Base-by-base conservation (phyloP, 2,888 invertebrate genomes). In the Anorthoa munda region DNA sequence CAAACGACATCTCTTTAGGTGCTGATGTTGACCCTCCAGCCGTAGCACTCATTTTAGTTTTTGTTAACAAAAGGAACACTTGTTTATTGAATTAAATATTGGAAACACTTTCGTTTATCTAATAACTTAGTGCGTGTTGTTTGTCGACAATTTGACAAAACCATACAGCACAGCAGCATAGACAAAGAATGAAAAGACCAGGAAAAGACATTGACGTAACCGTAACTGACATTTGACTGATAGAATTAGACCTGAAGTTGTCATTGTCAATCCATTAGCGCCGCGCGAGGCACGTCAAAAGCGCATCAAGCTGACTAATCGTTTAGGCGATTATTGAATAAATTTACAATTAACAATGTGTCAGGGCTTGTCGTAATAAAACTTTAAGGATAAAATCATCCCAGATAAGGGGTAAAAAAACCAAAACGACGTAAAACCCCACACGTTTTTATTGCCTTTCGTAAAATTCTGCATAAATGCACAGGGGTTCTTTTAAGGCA, bases 1-100 rank as follows among this genome's bases (percentile, higher is more conserved):
- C 96, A 81, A 97, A 96, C 0, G 97, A 93, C 93, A 97, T 94
- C 64, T 93, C 91, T 82, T 94, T 95, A 9, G 92, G 74, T 11
- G 90, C 79, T 23, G 92, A 87, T 66, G 91, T 81, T 21, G 93
- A 87, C 46, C 90, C 91, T 85, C 93, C 92, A 60, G 87, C 78
- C 26, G 85, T 75, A 48, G 91, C 81, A 90, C 94, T 95, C 96
- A 95, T 96, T 26, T 4, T 70, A 46, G 3, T 67, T 66, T 9
- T 31, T 58, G 23, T 39, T 39, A 39, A 63, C 5, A 31, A 60
- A 23, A 50, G 18, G 12, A 69, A 56, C 66, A 63, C 61, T 64
- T 64, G 7, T 51, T 23, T 9, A 12, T 2, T 9, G 56, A 53
- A 1, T 50, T 56, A 7, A 12, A 23, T 11, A 48, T 21, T 48